Conservation (phyloP, 92 coral and sea anemone species). For the Palythoa grandiflora region DNA sequence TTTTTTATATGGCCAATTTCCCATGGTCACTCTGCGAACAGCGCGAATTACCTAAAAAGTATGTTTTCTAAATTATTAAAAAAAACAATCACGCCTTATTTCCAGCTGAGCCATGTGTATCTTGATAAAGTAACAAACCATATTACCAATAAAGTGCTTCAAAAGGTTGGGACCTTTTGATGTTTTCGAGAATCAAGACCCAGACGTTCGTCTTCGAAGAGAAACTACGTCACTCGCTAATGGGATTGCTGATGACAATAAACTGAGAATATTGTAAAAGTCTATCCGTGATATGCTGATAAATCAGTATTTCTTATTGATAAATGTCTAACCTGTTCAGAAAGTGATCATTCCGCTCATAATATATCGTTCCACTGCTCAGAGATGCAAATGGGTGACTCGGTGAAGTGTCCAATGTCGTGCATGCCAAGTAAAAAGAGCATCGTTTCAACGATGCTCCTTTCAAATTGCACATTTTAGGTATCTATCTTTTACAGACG, state of each 20-base stretch:
- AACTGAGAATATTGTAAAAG: not conserved
- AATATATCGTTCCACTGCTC: constrained; percentile 10
- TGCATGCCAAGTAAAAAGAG: too few species aligned
- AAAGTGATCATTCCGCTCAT: constrained; percentile 4
- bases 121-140: constrained; percentile 6
- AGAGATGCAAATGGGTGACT: not conserved
- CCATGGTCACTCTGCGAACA: constrained; percentile 9
- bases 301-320: too few species aligned
- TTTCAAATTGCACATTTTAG: not conserved
- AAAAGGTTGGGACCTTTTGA: not conserved
- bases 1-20: not conserved
- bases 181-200: not conserved
- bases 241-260: constrained; percentile 6
- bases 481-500: constrained; percentile 7
- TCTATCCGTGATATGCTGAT: not conserved
- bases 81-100: constrained; percentile 2
- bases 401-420: not conserved
- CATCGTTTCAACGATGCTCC: too few species aligned
- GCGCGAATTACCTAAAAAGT: not conserved
- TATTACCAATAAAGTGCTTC: not conserved
- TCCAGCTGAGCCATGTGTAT: constrained; percentile 7
- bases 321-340: too few species aligned
- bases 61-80: not conserved
- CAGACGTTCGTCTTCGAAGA: not conserved
- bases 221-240: constrained; percentile 16